Conservation (phyloP, 2,797 vertebrate species). For the Xenopus petersii region DNA sequence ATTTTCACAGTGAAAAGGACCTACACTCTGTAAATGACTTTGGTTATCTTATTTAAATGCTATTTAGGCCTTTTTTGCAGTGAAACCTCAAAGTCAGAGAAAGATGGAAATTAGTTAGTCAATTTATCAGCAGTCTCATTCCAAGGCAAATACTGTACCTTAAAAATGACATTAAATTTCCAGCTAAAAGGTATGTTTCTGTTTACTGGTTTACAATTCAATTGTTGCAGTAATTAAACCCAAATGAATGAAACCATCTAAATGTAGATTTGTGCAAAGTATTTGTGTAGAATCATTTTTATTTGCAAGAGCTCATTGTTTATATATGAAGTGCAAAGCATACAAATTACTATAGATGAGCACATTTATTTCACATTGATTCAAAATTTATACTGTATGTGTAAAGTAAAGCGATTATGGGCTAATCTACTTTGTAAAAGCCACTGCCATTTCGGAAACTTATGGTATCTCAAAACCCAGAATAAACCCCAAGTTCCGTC, state of each 20-base stretch:
- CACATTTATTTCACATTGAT: too few relatives aligned
- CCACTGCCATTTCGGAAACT: too few relatives aligned
- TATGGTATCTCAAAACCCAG: too few relatives aligned
- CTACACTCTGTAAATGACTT: conserved; percentile 45
- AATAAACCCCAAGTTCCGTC: too few relatives aligned
- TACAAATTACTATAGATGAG: too few relatives aligned
- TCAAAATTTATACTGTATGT: too few relatives aligned
- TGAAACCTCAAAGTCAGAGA: conserved; percentile 22
- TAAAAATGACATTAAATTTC: conserved; percentile 12
- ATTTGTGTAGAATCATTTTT: neutral
- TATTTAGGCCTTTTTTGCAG: conserved; percentile 26
- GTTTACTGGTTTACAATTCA: neutral
- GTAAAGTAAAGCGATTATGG: too few relatives aligned
- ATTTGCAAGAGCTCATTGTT: neutral
- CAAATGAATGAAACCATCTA: neutral
- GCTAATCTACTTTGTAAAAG: too few relatives aligned
- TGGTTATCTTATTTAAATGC: conserved; percentile 38
- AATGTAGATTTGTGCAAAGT: neutral
- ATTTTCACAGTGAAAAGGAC: conserved; percentile 47
- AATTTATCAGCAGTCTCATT: neutral
- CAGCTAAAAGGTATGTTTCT: conserved; percentile 1
- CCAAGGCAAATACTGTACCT: conserved; percentile 4
- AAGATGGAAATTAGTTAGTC: conserved; percentile 10
- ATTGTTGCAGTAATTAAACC: neutral
- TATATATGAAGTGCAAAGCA: too few relatives aligned